A percentile compares a stretch with the other conserved stretches of the same genome.
Evolutionary conservation across 2,888 invertebrate genomes (phyloP).

Genomic region (Altica lythri): DNA sequence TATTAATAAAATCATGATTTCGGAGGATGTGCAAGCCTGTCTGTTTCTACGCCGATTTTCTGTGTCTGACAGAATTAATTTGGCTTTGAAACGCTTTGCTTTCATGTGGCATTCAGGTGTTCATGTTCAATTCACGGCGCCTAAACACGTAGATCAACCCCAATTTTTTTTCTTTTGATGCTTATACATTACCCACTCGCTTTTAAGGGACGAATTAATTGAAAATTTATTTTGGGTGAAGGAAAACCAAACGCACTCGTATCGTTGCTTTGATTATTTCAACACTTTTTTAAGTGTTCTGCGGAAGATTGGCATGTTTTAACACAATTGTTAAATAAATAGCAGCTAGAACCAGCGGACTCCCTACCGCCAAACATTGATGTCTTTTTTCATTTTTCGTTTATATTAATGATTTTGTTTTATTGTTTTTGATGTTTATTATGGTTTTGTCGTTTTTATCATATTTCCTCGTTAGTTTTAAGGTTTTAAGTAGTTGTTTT

Average conservation of each 20-base stretch:
- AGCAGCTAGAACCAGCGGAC: no score
- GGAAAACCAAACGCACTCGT: slow-evolving; percentile 8
- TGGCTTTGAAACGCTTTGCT: slow-evolving; percentile 46
- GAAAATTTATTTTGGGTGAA: slow-evolving; percentile 23
- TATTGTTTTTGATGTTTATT: no score
- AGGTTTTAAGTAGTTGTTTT: no score
- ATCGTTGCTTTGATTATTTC: slow-evolving; percentile 2
- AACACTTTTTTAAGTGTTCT: no score
- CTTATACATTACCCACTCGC: slow-evolving; percentile 14
- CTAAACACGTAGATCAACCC: slow-evolving; percentile 24
- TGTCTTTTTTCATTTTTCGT: no score
- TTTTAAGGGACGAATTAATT: slow-evolving; percentile 20
- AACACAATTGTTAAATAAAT: no score
- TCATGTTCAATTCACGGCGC: slow-evolving; percentile 37
- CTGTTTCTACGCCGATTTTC: slow-evolving; percentile 35
- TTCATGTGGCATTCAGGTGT: slow-evolving; percentile 45
- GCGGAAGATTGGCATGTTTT: no score
- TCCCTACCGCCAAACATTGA: no score
- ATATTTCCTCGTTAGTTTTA: no score
- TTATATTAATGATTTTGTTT: no score
- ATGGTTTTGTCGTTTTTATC: no score
- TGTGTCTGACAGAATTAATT: slow-evolving; percentile 50
- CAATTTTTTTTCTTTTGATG: slow-evolving; percentile 25
- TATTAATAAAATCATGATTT: slow-evolving; percentile 50
- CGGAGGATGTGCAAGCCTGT: slow-evolving; percentile 31